Evolutionary conservation across 2,113 vertebrate species (phyloP).

Genomic region (Melanotaenia duboulayi): DNA sequence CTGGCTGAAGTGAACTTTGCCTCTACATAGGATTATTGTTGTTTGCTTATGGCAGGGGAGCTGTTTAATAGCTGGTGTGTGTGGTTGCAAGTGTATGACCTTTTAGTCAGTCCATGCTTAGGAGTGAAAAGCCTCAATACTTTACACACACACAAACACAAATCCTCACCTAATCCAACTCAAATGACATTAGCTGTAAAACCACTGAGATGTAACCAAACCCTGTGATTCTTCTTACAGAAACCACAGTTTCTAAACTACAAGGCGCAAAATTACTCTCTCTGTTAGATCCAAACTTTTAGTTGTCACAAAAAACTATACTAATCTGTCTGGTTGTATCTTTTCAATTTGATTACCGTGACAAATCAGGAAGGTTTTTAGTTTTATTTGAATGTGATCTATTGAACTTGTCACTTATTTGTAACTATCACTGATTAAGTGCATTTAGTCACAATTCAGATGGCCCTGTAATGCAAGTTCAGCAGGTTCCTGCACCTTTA

Average conservation of each 20-base stretch:
- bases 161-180: conserved; percentile 61
- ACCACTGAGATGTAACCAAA: conserved; percentile 23
- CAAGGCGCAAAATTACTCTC: neutral
- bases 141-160: conserved; percentile 23
- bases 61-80: neutral
- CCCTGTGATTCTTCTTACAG: neutral
- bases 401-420: no score
- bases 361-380: neutral
- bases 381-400: neutral
- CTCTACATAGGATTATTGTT: conserved; percentile 34
- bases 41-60: conserved; percentile 6
- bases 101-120: conserved; percentile 13
- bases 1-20: conserved; percentile 12
- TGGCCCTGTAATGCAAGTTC: neutral
- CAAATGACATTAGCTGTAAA: conserved; percentile 30
- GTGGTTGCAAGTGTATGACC: neutral
- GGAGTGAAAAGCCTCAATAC: conserved; percentile 26
- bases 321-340: no score
- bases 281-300: neutral
- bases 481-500: neutral
- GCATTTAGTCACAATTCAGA: neutral
- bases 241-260: neutral
- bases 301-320: no score
- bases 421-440: no score
- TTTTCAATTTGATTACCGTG: neutral